Percentiles rank a stretch among this genome's conserved stretches.
Evolutionary conservation across 2,888 invertebrate genomes (phyloP).

Genomic region (Matsumyia berberina): DNA sequence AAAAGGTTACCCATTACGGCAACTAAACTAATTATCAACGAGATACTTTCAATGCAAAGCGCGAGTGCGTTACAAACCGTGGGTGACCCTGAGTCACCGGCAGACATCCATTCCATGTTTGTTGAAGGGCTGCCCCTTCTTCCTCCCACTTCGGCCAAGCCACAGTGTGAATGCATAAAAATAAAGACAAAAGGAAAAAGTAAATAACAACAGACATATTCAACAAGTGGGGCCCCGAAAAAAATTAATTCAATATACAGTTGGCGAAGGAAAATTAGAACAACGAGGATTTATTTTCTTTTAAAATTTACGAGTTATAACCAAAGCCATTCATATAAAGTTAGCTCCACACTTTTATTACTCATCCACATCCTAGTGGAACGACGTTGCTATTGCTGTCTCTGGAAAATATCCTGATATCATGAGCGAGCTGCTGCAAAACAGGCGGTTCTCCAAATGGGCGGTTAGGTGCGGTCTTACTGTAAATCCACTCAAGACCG

Average conservation of each 20-base stretch:
- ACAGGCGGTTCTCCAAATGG: too few species aligned
- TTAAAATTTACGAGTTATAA: too few species aligned
- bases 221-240: constrained; percentile 42
- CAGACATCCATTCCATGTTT: constrained; percentile 24
- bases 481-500: too few species aligned
- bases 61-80: constrained; percentile 17
- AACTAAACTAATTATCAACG: constrained; percentile 25
- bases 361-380: too few species aligned
- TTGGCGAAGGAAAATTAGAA: constrained; percentile 11
- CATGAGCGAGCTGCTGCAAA: too few species aligned
- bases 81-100: constrained; percentile 49
- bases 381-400: too few species aligned
- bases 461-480: too few species aligned
- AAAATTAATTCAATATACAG: constrained; percentile 29
- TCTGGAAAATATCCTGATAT: too few species aligned
- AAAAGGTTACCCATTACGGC: constrained; percentile 25
- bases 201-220: constrained; percentile 3
- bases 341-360: too few species aligned
- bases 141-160: not conserved
- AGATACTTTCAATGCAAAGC: constrained; percentile 17
- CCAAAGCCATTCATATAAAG: too few species aligned
- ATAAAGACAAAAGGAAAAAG: constrained; percentile 20
- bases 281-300: not conserved
- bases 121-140: constrained; percentile 45
- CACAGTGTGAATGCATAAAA: constrained; percentile 11